phyloP scores from a whole-genome alignment of 1,140 invertebrate species.

The Eufriesea mexicana region DNA sequence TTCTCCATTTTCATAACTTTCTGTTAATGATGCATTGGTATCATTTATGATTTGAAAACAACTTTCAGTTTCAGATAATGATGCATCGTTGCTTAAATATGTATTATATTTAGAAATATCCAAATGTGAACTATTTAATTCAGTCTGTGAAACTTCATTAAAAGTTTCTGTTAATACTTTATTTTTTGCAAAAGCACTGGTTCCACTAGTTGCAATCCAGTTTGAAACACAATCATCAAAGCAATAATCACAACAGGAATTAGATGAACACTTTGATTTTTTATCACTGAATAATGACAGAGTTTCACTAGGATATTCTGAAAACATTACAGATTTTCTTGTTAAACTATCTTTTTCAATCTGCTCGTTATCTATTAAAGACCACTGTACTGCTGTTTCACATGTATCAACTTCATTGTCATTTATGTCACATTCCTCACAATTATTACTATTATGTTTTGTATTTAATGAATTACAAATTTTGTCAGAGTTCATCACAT shows the following conservation, averaged over 20 bases:
- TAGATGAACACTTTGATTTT: not conserved
- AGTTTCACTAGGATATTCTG: not conserved
- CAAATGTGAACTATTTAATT: not conserved
- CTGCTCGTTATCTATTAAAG: not conserved
- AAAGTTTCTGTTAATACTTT: not conserved
- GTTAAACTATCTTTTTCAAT: not conserved
- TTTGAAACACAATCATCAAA: not conserved
- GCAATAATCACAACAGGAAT: not conserved
- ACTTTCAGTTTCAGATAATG: not conserved
- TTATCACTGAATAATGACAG: not conserved
- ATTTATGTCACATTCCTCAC: slow-evolving; percentile 16
- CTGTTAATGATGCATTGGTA: not conserved
- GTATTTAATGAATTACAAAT: not conserved
- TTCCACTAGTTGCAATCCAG: not conserved
- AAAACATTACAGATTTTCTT: not conserved
- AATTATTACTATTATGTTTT: not conserved
- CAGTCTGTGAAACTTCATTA: not conserved
- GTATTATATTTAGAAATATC: not conserved
- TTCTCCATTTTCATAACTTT: not conserved
- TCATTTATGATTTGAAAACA: not conserved
- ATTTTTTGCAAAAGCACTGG: not conserved
- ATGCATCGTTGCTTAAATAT: not conserved
- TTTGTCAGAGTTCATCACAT: not conserved
- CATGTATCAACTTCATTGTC: slow-evolving; percentile 13
- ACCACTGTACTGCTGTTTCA: not conserved